phyloP scores from a whole-genome alignment of 2,888 invertebrate species.

The Carcina quercana region DNA sequence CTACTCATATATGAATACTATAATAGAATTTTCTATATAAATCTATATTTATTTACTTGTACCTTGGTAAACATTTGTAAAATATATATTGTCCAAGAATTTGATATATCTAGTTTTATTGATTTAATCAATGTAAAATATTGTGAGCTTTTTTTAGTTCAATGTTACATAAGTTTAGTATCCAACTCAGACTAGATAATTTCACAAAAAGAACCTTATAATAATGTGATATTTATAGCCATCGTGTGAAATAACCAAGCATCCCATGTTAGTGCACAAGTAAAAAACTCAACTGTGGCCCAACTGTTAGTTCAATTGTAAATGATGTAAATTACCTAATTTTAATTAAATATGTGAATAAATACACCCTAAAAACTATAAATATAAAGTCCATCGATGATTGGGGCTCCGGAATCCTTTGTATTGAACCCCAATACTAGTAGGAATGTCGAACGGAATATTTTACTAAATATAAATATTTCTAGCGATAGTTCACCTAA shows the following conservation, averaged over 20 bases:
- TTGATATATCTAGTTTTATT: constrained; percentile 27
- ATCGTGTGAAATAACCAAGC: constrained; percentile 33
- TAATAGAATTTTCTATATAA: constrained; percentile 32
- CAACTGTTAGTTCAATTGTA: constrained; percentile 2
- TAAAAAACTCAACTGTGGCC: constrained; percentile 1
- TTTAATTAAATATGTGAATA: constrained; percentile 8
- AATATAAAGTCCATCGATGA: constrained; percentile 15
- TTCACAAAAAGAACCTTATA: no score
- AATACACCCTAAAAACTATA: background rate
- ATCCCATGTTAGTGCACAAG: constrained; percentile 18
- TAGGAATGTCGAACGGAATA: constrained; percentile 45
- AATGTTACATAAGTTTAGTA: no score
- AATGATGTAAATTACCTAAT: constrained; percentile 10
- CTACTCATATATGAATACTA: no score
- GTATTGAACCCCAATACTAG: constrained; percentile 30
- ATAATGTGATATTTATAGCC: constrained; percentile 14
- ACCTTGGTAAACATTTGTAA: constrained; percentile 38
- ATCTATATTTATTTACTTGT: constrained; percentile 45
- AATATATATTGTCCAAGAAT: constrained; percentile 43
- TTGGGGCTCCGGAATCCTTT: constrained; percentile 19
- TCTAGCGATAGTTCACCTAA: constrained; percentile 41
- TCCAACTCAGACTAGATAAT: no score
- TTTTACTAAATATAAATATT: constrained; percentile 26
- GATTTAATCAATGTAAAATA: constrained; percentile 33
- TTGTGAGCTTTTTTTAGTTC: no score